phyloP scores from a whole-genome alignment of 2,797 vertebrate species.

The Natrix natrix region DNA sequence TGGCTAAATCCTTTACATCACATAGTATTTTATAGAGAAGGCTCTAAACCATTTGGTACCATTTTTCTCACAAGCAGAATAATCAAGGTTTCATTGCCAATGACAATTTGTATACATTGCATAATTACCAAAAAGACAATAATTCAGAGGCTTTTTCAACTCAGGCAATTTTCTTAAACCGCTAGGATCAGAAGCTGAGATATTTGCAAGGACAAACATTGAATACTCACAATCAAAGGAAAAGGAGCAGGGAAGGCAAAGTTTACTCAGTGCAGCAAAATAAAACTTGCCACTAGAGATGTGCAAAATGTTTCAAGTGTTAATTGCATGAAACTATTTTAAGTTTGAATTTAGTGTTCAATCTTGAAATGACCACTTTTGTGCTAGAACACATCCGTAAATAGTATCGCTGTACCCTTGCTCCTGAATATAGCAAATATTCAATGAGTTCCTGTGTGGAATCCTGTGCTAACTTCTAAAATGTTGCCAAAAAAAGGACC shows the following conservation, averaged over 20 bases:
- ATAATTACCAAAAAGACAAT: not conserved
- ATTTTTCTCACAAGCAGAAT: constrained; percentile 4
- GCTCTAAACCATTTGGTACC: constrained; percentile 39
- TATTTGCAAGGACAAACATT: not conserved
- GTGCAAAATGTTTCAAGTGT: not conserved
- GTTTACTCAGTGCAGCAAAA: not conserved
- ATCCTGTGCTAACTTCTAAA: not conserved
- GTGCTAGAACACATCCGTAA: not conserved
- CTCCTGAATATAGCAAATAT: not conserved
- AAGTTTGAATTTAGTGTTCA: not conserved
- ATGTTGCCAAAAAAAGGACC: not conserved
- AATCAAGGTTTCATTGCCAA: not conserved
- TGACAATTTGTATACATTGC: not conserved
- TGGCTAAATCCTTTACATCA: constrained; percentile 9
- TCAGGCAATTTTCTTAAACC: not conserved
- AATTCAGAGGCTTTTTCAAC: not conserved
- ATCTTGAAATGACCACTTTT: not conserved
- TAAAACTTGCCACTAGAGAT: not conserved
- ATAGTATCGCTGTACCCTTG: not conserved
- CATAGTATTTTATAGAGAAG: constrained; percentile 35
- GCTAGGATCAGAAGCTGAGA: not conserved
- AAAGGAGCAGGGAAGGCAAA: not conserved
- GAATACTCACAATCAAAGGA: not conserved
- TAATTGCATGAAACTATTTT: not conserved
- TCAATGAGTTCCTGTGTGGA: not conserved